Conservation (phyloP, 1,140 invertebrate species). For the Rhyacophila brunnea region DNA sequence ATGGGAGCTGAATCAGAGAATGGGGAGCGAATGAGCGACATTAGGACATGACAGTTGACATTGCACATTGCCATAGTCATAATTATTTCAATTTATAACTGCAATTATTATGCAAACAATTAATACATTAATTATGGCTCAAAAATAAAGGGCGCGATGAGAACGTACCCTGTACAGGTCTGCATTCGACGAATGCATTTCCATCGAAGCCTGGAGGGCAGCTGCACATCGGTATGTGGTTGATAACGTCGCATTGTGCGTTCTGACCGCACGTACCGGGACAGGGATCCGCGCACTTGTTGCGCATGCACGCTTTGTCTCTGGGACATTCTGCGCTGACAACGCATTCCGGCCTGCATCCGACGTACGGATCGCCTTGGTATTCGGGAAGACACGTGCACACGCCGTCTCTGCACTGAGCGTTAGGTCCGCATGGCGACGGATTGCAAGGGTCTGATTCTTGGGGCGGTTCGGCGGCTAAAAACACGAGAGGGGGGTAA, state of each 20-base stretch:
- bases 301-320: conserved; percentile 69
- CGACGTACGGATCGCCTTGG: conserved; percentile 57
- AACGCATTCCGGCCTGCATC: conserved; percentile 68
- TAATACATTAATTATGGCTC: too few relatives aligned
- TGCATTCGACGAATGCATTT: conserved; percentile 65
- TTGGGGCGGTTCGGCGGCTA: conserved; percentile 37
- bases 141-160: too few relatives aligned
- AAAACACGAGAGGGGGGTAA: conserved; percentile 44
- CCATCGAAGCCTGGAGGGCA: conserved; percentile 62
- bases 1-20: conserved; percentile 30
- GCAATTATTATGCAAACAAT: neutral
- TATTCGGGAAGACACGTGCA: conserved; percentile 72
- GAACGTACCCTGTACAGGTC: conserved; percentile 45
- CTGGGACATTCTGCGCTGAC: conserved; percentile 66
- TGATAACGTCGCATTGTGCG: conserved; percentile 64
- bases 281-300: conserved; percentile 74
- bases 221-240: conserved; percentile 66
- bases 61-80: too few relatives aligned
- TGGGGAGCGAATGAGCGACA: neutral
- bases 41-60: neutral
- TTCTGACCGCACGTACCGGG: conserved; percentile 65
- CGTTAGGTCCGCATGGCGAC: conserved; percentile 66
- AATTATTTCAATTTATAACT: too few relatives aligned
- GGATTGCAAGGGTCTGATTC: conserved; percentile 60
- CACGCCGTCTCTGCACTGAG: conserved; percentile 58